Evolutionary conservation across 2,113 vertebrate species (phyloP).

Genomic region (Rafetus swinhoei): DNA sequence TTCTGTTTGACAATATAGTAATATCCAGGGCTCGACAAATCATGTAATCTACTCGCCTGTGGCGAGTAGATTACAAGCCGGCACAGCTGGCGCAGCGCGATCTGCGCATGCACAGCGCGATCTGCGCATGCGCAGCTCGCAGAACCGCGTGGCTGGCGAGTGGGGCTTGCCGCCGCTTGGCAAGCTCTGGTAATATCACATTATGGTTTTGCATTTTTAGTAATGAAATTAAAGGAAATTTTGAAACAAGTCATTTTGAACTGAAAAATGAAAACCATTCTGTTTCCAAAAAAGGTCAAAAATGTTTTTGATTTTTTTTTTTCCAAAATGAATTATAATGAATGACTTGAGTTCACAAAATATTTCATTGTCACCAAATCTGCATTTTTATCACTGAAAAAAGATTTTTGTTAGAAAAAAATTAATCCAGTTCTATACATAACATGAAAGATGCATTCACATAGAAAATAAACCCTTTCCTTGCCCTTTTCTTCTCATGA

Average conservation of each 20-base stretch:
- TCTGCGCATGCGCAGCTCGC: too few species aligned
- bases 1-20: not conserved
- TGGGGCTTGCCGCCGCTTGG: too few species aligned
- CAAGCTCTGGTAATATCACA: not conserved
- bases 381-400: too few species aligned
- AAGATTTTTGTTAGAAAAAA: too few species aligned
- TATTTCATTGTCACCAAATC: too few species aligned
- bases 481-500: conserved; percentile 7
- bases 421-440: not conserved
- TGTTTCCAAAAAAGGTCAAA: not conserved
- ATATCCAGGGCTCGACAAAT: not conserved
- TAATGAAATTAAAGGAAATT: not conserved
- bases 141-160: too few species aligned
- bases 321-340: not conserved
- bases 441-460: conserved; percentile 12
- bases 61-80: too few species aligned
- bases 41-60: too few species aligned
- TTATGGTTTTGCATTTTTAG: not conserved
- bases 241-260: not conserved
- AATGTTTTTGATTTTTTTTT: conserved; percentile 2
- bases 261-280: not conserved
- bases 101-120: too few species aligned
- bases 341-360: not conserved
- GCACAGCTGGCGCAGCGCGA: too few species aligned
- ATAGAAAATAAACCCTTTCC: conserved; percentile 31